Base-by-base conservation (phyloP, 1,140 invertebrate species). In the Micrasema minimum region DNA sequence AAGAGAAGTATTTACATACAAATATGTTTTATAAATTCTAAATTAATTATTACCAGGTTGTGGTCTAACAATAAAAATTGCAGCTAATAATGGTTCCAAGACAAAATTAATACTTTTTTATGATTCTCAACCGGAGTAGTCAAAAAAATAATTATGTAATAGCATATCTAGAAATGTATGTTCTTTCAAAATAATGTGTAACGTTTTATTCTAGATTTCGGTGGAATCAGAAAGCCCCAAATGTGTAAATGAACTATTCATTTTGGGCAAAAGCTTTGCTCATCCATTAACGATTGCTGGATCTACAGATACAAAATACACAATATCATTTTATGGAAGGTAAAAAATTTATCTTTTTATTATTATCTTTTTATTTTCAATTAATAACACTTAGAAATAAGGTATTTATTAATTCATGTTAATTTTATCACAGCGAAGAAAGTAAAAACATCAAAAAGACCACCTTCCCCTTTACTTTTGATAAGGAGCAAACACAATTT, bases 281-380 rank as follows among this genome's bases (percentile, higher is more conserved):
- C 71, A 69, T 16, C 23, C 43, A 22, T 41, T 69, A 12, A 66
- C 14, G 11, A 43, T 37, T 38, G 57, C 68, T 45, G 72, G 72
- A 23, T 66, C 68, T 10, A 70, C 64, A 51, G 48, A 51, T 6
- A 51, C 48, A 16, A 16, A 66, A 22, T 41, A 66, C 35, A 51
- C 18, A 37, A 50, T 66, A n/a, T 26, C 48, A 35, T 66, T 66
- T 38, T 45, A 46, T 37, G 31, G 22, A 14, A 22, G 31, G 64
- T 66, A 50, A 46, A 45, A 1, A 14, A 16, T 12, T 18, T 16
- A 16, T 59, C 38, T 38, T 16, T n/a, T 59, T 51, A 22, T 12
- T 12, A 38, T 57, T 1, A 26, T 51, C 5, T 37, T 14, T 35
- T 55, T 55, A 35, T 37, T 55, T 20, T 2, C 3, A 31, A 55